A percentile compares a stretch with the other conserved stretches of the same genome.
phyloP scores from a whole-genome alignment of 2,797 vertebrate species.

The Pseudochaenichthys georgianus region DNA sequence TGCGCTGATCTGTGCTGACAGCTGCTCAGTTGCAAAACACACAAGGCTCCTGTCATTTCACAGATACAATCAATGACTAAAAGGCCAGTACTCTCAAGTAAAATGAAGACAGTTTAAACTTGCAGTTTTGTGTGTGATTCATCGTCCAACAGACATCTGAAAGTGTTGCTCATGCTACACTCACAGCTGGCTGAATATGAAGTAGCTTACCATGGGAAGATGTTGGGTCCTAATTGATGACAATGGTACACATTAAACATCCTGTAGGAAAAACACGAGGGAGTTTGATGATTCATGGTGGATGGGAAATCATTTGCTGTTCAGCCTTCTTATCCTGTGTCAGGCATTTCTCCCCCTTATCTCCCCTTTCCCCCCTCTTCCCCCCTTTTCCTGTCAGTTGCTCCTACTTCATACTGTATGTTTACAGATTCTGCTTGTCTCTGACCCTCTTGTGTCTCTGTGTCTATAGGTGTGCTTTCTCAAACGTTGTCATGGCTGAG shows the following conservation, averaged over 20 bases:
- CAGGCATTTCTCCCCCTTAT: neutral
- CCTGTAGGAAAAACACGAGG: slow-evolving; percentile 34
- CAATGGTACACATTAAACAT: slow-evolving; percentile 22
- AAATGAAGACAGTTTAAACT: slow-evolving; percentile 26
- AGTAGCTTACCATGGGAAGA: slow-evolving; percentile 29
- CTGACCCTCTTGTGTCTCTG: slow-evolving; percentile 47
- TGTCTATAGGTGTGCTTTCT: slow-evolving; percentile 41
- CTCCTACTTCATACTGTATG: slow-evolving; percentile 5
- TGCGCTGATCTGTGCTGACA: slow-evolving; percentile 45
- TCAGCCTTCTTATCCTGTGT: slow-evolving; percentile 3
- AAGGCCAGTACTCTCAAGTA: slow-evolving; percentile 13
- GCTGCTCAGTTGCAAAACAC: slow-evolving; percentile 43
- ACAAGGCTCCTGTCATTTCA: slow-evolving; percentile 30
- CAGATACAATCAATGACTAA: slow-evolving; percentile 42
- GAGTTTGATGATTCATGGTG: slow-evolving; percentile 66
- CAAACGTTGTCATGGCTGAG: slow-evolving; percentile 60
- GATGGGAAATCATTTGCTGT: slow-evolving; percentile 47
- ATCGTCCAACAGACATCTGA: slow-evolving; percentile 61
- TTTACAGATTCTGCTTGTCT: neutral
- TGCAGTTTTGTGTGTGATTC: slow-evolving; percentile 50
- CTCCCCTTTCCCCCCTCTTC: neutral
- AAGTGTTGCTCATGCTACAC: slow-evolving; percentile 50
- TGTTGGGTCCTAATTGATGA: slow-evolving; percentile 17
- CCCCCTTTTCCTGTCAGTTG: neutral
- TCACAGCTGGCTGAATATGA: slow-evolving; percentile 54